Evolutionary conservation across 2,113 vertebrate species (phyloP), one percentile per base, ranked within the genome.

Genomic region (Dicrurus megarhynchus): DNA sequence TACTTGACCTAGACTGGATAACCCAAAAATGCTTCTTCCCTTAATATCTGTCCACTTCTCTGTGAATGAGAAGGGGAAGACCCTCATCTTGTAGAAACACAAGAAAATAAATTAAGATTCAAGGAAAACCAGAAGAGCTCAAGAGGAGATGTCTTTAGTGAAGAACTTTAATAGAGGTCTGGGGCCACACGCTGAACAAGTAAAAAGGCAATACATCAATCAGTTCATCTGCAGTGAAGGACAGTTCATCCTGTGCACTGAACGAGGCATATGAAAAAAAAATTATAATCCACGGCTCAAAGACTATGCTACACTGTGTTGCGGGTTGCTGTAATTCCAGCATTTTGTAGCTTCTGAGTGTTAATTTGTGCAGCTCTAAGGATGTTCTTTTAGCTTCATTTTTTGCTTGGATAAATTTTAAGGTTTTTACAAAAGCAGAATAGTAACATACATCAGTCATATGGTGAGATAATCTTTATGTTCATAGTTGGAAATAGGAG

Each of bases 61-160:
- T 55, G 59, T 89, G 92, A 93, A 93, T 84, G 83, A 93, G 87
- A 93, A 95, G 75, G 50, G 79, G 79, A 93, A 93, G 88, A 92
- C 76, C 41, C 33, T 93, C 53, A 74, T 93, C 85, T 88, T 90
- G 55, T 74, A 93, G 92, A 96, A 95, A 95, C 86, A 95, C 64
- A 95, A 77, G 89, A 92, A 96, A 97, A 96, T 92, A 92, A 93
- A 95, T 90, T 88, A 95, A 81, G 71, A 89, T 92, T 84, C 67
- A 2, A 30, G 83, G 73, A 73, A 87, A 73, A 0, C 9, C 68
- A 88, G 76, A 92, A 83, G 44, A 88, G 86, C 88, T 93, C 76
- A 90, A 95, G 92, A 88, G 80, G 80, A 87, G 67, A 76, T 88
- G 47, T 77, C 88, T 90, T 84, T 63, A 59, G 71, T 89, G 88